Percentiles rank a stretch among this genome's conserved stretches.
Conservation (phyloP, 1,140 invertebrate genomes). For the Bombus soroeensis region DNA sequence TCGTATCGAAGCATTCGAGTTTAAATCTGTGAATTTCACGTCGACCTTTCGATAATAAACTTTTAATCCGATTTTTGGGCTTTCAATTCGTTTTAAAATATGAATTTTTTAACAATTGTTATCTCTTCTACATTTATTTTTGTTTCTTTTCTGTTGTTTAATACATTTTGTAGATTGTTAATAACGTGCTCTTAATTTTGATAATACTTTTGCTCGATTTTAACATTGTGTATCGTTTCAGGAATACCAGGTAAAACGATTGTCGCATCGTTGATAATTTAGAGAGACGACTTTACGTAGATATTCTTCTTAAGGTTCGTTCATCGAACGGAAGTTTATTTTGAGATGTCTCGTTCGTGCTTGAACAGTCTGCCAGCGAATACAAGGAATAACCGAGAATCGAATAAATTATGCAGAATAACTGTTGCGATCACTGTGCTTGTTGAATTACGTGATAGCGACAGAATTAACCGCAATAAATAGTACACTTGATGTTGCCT, state of each 20-base stretch:
- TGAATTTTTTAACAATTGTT: neutral
- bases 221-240: too few relatives aligned
- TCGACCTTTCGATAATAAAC: neutral
- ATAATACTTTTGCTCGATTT: too few relatives aligned
- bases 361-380: neutral
- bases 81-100: too few relatives aligned
- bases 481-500: neutral
- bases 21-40: neutral
- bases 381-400: neutral
- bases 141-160: neutral
- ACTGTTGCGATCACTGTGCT: neutral
- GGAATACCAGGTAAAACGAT: too few relatives aligned
- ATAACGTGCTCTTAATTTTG: neutral
- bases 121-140: neutral
- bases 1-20: neutral
- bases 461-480: constrained; percentile 20
- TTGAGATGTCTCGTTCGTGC: neutral
- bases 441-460: neutral
- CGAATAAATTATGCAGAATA: constrained; percentile 32
- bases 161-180: neutral
- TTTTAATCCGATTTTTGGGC: neutral
- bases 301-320: neutral
- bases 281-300: neutral
- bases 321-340: neutral
- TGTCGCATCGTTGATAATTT: too few relatives aligned